Conservation (phyloP, 1,140 invertebrate species). For the Lordiphosa stackelbergi region DNA sequence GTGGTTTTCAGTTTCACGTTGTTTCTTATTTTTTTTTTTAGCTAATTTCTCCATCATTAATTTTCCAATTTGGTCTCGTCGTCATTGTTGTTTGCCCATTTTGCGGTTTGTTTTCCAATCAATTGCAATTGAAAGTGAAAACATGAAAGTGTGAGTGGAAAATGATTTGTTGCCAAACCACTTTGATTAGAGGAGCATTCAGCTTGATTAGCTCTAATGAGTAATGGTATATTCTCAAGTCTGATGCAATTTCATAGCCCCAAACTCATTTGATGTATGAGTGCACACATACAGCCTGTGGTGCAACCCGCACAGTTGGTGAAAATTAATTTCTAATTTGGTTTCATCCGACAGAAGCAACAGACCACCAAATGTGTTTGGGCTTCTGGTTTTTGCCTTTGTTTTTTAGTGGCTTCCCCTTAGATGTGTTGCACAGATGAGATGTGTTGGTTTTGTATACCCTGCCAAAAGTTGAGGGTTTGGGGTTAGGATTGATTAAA, state of each 20-base stretch:
- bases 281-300: not conserved
- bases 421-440: too few relatives aligned
- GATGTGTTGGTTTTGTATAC: too few relatives aligned
- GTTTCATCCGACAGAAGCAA: slow-evolving; percentile 17
- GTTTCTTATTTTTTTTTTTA: slow-evolving; percentile 16
- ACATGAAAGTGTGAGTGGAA: slow-evolving; percentile 66
- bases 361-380: slow-evolving; percentile 45
- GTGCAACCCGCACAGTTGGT: slow-evolving; percentile 35
- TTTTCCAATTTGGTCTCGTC: slow-evolving; percentile 34
- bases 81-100: slow-evolving; percentile 33
- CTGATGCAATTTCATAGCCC: slow-evolving; percentile 31
- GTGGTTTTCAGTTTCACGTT: slow-evolving; percentile 49
- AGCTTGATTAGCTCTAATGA: slow-evolving; percentile 63
- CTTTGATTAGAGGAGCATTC: slow-evolving; percentile 61
- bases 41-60: slow-evolving; percentile 49
- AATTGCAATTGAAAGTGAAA: slow-evolving; percentile 66
- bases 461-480: too few relatives aligned
- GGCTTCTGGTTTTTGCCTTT: slow-evolving; percentile 17
- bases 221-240: slow-evolving; percentile 11
- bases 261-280: slow-evolving; percentile 2
- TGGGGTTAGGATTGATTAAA: not conserved
- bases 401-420: not conserved
- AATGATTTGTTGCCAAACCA: slow-evolving; percentile 61
- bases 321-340: slow-evolving; percentile 46
- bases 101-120: slow-evolving; percentile 43